phyloP scores from a whole-genome alignment of 2,888 invertebrate genomes.

The Lobophora halterata region DNA sequence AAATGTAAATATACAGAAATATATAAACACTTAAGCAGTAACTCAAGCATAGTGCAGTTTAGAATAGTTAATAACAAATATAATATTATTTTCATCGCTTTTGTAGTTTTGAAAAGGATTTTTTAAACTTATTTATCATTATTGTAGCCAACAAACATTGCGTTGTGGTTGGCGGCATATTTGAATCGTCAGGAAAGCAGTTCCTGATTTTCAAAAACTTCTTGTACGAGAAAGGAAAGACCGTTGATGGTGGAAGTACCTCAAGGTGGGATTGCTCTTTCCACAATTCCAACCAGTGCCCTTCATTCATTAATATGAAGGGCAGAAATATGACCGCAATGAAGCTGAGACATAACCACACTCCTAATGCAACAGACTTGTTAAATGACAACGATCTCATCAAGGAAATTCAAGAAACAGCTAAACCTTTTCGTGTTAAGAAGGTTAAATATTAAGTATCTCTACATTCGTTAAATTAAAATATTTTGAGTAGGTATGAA shows the following conservation, averaged over 20 bases:
- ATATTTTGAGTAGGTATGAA: no score
- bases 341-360: constrained; percentile 37
- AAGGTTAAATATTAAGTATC: neutral
- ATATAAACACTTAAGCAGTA: no score
- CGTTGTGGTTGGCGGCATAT: constrained; percentile 45
- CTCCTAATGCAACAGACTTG: constrained; percentile 25
- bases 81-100: no score
- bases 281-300: constrained; percentile 24
- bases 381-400: constrained; percentile 4
- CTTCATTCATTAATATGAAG: constrained; percentile 39
- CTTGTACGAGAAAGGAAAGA: constrained; percentile 35
- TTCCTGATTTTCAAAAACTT: constrained; percentile 40
- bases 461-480: no score
- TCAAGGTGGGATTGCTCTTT: constrained; percentile 5
- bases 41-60: no score
- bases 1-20: no score
- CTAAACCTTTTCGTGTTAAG: neutral
- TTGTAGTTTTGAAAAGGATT: no score
- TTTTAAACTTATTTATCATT: neutral
- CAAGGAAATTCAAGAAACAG: constrained; percentile 4
- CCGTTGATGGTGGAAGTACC: neutral
- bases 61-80: no score
- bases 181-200: constrained; percentile 35
- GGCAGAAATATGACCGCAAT: constrained; percentile 31
- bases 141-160: constrained; percentile 6